These are phyloP conservation scores for Drosophila nigrodunni DNA, from an alignment of 1,140 invertebrate genomes.

Conservation along the genomic window DNA sequence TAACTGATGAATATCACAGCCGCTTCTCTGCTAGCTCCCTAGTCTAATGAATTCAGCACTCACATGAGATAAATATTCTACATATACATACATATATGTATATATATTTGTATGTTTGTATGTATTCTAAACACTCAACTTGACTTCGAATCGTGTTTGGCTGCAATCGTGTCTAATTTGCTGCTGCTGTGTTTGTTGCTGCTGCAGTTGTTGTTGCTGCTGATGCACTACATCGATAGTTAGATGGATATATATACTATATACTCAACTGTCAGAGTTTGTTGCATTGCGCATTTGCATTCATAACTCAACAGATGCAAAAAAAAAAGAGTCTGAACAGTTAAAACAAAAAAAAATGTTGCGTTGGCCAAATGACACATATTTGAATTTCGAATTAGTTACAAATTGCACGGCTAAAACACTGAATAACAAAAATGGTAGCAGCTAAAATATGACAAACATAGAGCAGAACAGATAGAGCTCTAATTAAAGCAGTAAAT, in stretches of 20 bases:
- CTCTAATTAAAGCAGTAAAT: too few species aligned
- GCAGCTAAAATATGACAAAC: background rate
- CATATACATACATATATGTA: conserved; percentile 11
- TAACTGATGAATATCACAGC: conserved; percentile 65
- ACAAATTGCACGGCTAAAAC: conserved; percentile 36
- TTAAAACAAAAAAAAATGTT: conserved; percentile 52
- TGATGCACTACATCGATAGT: conserved; percentile 80
- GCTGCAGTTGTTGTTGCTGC: conserved; percentile 18
- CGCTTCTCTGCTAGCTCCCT: background rate
- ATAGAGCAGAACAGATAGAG: too few species aligned
- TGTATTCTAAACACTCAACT: conserved; percentile 45
- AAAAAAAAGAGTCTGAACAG: conserved; percentile 2
- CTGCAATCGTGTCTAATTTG: conserved; percentile 79
- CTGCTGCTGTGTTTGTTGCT: conserved; percentile 44
- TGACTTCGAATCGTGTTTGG: conserved; percentile 65
- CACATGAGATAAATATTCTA: conserved; percentile 46
- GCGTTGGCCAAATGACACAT: conserved; percentile 74
- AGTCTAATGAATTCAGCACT: conserved; percentile 39
- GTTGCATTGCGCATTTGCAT: conserved; percentile 74
- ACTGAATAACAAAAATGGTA: conserved; percentile 27
- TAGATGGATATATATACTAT: background rate
- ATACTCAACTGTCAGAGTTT: conserved; percentile 38
- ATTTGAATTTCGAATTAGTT: conserved; percentile 72
- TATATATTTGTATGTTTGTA: conserved; percentile 12
- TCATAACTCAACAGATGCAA: conserved; percentile 75